phyloP scores from a whole-genome alignment of 2,113 vertebrate genomes.

The Chaetura pelagica region DNA sequence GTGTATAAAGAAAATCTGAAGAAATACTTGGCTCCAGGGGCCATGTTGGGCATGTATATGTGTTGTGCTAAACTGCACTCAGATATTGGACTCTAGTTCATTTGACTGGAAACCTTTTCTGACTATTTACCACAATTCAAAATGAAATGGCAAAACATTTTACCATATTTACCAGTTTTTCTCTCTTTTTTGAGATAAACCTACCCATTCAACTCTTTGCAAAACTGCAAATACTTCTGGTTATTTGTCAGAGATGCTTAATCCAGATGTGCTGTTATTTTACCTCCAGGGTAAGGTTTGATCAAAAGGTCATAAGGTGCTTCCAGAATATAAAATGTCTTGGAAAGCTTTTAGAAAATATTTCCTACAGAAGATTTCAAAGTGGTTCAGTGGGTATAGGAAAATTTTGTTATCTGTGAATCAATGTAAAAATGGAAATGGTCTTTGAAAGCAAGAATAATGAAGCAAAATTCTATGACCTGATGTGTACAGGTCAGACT shows the following conservation, averaged over 20 bases:
- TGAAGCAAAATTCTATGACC: background rate
- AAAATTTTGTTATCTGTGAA: background rate
- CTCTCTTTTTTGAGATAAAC: background rate
- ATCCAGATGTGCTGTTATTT: background rate
- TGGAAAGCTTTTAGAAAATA: background rate
- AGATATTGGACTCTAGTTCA: background rate
- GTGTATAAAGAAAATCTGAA: background rate
- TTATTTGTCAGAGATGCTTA: background rate
- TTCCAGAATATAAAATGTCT: background rate
- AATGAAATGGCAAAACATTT: background rate
- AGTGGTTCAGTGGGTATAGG: background rate
- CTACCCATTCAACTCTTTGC: background rate
- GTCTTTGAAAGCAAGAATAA: background rate
- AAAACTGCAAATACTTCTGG: background rate
- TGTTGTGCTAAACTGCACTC: background rate
- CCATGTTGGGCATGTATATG: rapidly evolving
- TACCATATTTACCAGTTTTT: background rate
- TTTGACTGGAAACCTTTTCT: background rate
- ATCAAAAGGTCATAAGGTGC: background rate
- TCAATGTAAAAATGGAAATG: background rate
- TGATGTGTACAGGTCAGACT: background rate
- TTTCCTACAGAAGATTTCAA: background rate
- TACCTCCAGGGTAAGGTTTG: background rate
- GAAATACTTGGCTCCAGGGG: background rate
- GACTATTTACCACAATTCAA: background rate